A percentile compares a stretch with the other conserved stretches of the same genome.
Evolutionary conservation across 2,113 vertebrate species (phyloP).

Genomic region (Struthio camelus): DNA sequence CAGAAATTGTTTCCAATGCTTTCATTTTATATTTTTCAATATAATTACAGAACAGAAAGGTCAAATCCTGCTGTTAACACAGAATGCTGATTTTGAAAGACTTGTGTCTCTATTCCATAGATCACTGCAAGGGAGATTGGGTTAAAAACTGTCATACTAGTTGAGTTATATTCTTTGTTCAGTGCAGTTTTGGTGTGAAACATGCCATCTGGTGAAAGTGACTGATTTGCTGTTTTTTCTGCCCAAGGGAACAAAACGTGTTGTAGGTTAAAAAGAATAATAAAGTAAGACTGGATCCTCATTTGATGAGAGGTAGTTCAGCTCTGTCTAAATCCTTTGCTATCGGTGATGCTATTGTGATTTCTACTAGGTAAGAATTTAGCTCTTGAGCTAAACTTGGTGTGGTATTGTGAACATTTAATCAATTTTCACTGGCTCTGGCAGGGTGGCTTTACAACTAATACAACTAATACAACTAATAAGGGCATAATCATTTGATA

Average conservation of each 20-base stretch:
- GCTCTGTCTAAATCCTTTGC: neutral
- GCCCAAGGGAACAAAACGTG: neutral
- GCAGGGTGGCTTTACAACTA: neutral
- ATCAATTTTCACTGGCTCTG: neutral
- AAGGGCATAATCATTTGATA: neutral
- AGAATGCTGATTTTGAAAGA: neutral
- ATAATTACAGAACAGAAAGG: neutral
- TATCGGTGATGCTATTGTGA: neutral
- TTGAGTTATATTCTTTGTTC: constrained; percentile 14
- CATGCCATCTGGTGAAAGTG: constrained; percentile 27
- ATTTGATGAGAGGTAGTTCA: neutral
- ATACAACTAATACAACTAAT: neutral
- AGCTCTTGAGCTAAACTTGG: neutral
- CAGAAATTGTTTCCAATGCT: neutral
- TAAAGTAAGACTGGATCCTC: neutral
- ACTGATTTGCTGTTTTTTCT: constrained; percentile 15
- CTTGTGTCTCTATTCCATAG: neutral
- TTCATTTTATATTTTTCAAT: constrained; percentile 2
- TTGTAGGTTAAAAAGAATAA: neutral
- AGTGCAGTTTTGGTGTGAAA: neutral
- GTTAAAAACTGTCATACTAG: constrained; percentile 2
- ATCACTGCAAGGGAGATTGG: neutral
- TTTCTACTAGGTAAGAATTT: neutral
- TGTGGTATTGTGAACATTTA: neutral
- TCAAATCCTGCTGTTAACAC: neutral